Percentiles rank a stretch among this genome's conserved stretches.
These are phyloP conservation scores for Ellobius talpinus DNA, from an alignment of 2,113 vertebrate species.

Conservation along the genomic window DNA sequence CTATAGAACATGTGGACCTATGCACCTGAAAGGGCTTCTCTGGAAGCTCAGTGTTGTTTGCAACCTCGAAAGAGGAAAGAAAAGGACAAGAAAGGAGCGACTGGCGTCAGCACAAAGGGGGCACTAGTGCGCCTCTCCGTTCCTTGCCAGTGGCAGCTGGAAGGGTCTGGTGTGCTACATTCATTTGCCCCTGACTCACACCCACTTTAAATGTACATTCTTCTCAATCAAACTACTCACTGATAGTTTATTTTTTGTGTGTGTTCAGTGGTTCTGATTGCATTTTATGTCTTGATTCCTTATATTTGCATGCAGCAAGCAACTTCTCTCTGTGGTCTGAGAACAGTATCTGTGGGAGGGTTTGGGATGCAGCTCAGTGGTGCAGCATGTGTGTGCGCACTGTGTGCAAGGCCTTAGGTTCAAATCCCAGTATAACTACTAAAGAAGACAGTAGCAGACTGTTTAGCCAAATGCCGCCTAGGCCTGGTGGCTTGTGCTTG, in stretches of 20 bases:
- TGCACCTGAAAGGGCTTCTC: not conserved
- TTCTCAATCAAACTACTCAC: not conserved
- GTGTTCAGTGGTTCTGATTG: constrained; percentile 29
- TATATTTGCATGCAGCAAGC: not conserved
- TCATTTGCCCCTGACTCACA: not conserved
- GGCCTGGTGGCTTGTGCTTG: not conserved
- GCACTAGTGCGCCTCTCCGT: not conserved
- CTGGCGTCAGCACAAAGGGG: not conserved
- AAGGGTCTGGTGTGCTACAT: not conserved
- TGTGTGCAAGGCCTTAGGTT: not conserved
- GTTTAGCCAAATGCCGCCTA: not conserved
- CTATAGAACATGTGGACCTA: not conserved
- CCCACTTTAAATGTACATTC: not conserved
- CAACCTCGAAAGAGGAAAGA: not conserved
- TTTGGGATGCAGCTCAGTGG: not conserved
- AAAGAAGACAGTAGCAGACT: not conserved
- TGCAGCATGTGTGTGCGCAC: too few relatives aligned
- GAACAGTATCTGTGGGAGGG: not conserved
- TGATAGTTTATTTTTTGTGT: not conserved
- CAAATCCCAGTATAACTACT: not conserved
- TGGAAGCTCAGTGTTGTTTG: not conserved
- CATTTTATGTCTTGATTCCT: not conserved
- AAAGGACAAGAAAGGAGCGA: not conserved
- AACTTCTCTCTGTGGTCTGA: not conserved
- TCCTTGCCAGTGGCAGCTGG: not conserved